A percentile compares a stretch with the other conserved stretches of the same genome.
Evolutionary conservation across 2,888 invertebrate species (phyloP).

Genomic region (Cerceris ruficornis): DNA sequence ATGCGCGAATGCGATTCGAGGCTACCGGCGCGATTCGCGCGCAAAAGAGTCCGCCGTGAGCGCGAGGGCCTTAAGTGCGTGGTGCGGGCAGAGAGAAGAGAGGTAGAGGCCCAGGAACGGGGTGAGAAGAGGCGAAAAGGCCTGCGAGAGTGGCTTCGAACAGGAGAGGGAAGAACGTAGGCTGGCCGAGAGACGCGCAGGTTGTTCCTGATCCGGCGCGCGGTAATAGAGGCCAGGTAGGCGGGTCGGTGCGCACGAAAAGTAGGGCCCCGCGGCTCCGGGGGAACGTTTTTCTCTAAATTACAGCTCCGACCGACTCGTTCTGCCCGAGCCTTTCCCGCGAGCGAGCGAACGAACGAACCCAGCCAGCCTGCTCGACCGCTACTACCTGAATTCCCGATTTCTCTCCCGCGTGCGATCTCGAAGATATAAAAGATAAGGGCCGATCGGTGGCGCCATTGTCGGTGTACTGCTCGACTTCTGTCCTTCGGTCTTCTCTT

Average conservation of each 20-base stretch:
- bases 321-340: conserved; percentile 53
- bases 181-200: conserved; percentile 38
- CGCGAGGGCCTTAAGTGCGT: conserved; percentile 33
- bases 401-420: conserved; percentile 42
- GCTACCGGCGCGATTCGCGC: conserved; percentile 16
- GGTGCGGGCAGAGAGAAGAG: conserved; percentile 7
- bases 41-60: conserved; percentile 17
- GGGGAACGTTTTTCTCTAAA: conserved; percentile 71
- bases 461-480: conserved; percentile 23
- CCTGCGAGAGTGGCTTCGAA: not conserved
- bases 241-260: conserved; percentile 67
- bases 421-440: conserved; percentile 26
- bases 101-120: conserved; percentile 2
- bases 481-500: not conserved
- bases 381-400: conserved; percentile 61
- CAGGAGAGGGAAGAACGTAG: conserved; percentile 15
- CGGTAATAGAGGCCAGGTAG: conserved; percentile 68
- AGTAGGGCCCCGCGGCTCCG: conserved; percentile 67
- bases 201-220: conserved; percentile 54
- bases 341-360: conserved; percentile 21
- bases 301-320: conserved; percentile 64
- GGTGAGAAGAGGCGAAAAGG: conserved; percentile 11
- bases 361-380: conserved; percentile 16
- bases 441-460: conserved; percentile 48
- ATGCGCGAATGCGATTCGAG: conserved; percentile 40